Conservation (phyloP, 2,797 vertebrate species). For the Sternarchorhynchus goeldii region DNA sequence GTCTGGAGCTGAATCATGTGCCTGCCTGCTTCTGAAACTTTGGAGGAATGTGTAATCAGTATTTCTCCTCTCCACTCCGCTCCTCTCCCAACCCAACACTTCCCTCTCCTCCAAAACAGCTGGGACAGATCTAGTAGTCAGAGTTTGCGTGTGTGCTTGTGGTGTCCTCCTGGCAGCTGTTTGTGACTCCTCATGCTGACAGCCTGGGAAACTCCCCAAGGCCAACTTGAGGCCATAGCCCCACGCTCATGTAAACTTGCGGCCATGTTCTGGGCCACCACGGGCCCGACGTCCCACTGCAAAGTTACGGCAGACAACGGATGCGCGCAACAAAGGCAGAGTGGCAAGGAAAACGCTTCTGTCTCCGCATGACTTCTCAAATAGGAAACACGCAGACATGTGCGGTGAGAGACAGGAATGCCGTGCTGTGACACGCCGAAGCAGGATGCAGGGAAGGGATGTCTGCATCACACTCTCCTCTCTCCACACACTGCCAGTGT, state of each 20-base stretch:
- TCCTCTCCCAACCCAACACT: constrained; percentile 27
- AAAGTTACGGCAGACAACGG: neutral
- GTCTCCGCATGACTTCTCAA: too few relatives aligned
- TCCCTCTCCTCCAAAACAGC: constrained; percentile 69
- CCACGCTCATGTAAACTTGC: constrained; percentile 56
- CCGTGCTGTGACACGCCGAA: too few relatives aligned
- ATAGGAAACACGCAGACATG: too few relatives aligned
- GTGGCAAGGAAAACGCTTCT: too few relatives aligned
- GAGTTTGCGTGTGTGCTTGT: constrained; percentile 60
- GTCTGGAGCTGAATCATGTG: neutral
- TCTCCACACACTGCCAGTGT: constrained; percentile 74
- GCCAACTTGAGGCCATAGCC: constrained; percentile 51
- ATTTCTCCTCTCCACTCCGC: constrained; percentile 29
- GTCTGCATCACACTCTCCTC: constrained; percentile 62
- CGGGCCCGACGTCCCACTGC: constrained; percentile 12
- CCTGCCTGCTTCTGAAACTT: neutral
- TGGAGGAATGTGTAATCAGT: neutral
- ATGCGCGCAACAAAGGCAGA: too few relatives aligned
- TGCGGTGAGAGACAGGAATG: too few relatives aligned
- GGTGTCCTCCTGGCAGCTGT: constrained; percentile 73
- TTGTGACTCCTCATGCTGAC: constrained; percentile 77
- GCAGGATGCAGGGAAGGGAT: too few relatives aligned
- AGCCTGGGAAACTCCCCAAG: constrained; percentile 56
- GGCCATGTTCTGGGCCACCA: constrained; percentile 42
- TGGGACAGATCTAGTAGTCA: constrained; percentile 64